Base-by-base conservation (phyloP, 2,797 vertebrate genomes). In the Hydrolagus colliei region DNA sequence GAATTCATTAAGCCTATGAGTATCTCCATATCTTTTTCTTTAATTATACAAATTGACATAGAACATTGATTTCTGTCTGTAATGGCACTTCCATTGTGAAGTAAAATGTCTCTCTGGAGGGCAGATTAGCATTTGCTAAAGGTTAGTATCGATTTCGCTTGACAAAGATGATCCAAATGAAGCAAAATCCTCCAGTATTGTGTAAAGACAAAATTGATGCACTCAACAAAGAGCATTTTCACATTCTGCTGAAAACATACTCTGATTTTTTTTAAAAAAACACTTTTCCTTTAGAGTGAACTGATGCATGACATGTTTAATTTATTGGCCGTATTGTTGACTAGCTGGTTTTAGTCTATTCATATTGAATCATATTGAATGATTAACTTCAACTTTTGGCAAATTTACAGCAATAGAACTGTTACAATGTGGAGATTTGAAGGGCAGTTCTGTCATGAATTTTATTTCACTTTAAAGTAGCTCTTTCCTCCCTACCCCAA, bases 11-110 rank as follows among this genome's bases (percentile, higher is more conserved):
- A 35, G 65, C 41, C 79, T 71, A 18, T 84, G 65, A 84, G 79
- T 71, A 67, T 84, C 67, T 71, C 79, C 79, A 84, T 84, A 84
- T n/a, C 79, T 84, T 67, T 71, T 84, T 84, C 63, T 84, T 84
- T 84, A 52, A 84, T 84, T 84, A 84, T 67, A 71, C 18, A 84
- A 84, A 84, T 84, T 84, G 79, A 84, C 65, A 41, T 52, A 71
- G 79, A 14, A 84, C 35, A 84, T 84, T 84, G 79, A 84, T 84
- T 71, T 71, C 79, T 71, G 65, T 67, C 32, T 71, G 65, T 84
- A 67, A 84, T 68, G 79, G 79, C 79, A 84, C 79, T 84, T 84
- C 20, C 65, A 84, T 84, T 71, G 79, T 84, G 65, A 84, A 68
- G 52, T 16, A 71, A 63, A 7, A 18, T 71, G 79, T 84, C 79